Evolutionary conservation across 2,113 vertebrate species (phyloP), one percentile per base, ranked within the genome.

Genomic region (Nycticorax nycticorax): DNA sequence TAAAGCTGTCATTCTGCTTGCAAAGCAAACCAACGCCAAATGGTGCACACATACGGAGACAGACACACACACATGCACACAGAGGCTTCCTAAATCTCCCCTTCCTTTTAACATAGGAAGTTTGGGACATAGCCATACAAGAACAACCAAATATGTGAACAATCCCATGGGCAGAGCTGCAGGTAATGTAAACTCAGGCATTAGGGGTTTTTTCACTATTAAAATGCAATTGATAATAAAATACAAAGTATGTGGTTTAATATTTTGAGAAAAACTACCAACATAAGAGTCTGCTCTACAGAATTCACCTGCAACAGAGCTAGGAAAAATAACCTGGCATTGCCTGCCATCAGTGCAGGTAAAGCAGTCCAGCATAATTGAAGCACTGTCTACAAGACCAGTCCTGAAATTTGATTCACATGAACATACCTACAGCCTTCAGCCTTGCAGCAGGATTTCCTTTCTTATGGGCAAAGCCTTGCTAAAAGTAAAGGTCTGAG

Each of bases 321-420:
- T 68, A 71, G 71, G 77, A 73, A 76, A 52, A 67, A 45, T 33
- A 55, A 63, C 17, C 22, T 59, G 73, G 33, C 52, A 28, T 66
- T 73, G 67, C 43, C 56, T 94, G 73, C 68, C 47, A 24, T 53
- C 41, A 32, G 26, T 20, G 39, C 64, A n/a, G 66, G 81, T 62
- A 60, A 48, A 89, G 39, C 69, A 82, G 62, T 30, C n/a, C 66
- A 73, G 69, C 84, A 87, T 78, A 93, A 93, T 7, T 71, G 92
- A 91, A 87, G 91, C 62, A 87, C 84, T 93, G 85, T 73, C 41
- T 68, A 82, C 60, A 48, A 88, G 77, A 43, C 78, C 62, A 68
- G 62, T 79, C 74, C 57, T 95, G 96, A 96, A 96, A 93, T 20
- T 53, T 66, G 81, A 95, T 72, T 78, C 84, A 85, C 5, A 1